These are phyloP conservation scores for Nezara viridula DNA, from an alignment of 2,888 invertebrate species.

Conservation along the genomic window DNA sequence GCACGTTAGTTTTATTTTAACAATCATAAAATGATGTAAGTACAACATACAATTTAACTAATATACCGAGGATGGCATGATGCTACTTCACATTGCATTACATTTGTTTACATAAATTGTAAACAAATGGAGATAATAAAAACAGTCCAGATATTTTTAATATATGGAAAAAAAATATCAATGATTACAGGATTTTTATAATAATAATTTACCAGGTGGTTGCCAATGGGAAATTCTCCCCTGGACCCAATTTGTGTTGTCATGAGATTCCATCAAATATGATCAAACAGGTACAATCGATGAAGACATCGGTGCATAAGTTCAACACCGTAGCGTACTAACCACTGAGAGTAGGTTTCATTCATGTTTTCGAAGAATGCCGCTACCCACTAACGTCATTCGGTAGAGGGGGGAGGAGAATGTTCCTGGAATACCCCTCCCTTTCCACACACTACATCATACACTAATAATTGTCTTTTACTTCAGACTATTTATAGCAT, in stretches of 20 bases:
- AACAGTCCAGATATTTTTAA: too few relatives aligned
- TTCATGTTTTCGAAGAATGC: conserved; percentile 29
- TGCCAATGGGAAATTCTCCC: conserved; percentile 63
- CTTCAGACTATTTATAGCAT: conserved; percentile 43
- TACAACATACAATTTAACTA: too few relatives aligned
- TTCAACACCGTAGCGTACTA: neutral
- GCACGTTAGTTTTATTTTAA: too few relatives aligned
- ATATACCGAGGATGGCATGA: too few relatives aligned
- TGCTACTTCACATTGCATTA: too few relatives aligned
- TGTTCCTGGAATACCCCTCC: conserved; percentile 42
- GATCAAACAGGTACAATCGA: neutral
- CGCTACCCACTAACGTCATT: conserved; percentile 45
- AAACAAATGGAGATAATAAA: too few relatives aligned
- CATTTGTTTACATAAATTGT: too few relatives aligned
- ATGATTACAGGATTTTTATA: too few relatives aligned
- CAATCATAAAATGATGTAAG: too few relatives aligned
- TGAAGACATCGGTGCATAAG: neutral
- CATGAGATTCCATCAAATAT: neutral
- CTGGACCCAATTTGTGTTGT: conserved; percentile 62
- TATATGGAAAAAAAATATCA: too few relatives aligned
- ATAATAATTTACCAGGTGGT: conserved; percentile 61
- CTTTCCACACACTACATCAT: conserved; percentile 9
- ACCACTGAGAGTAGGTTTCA: conserved; percentile 24
- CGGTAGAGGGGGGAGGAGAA: neutral
- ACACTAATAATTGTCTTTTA: conserved; percentile 41